These are phyloP conservation scores for Myopa tessellatipennis DNA, from an alignment of 2,888 invertebrate genomes.

Conservation along the genomic window DNA sequence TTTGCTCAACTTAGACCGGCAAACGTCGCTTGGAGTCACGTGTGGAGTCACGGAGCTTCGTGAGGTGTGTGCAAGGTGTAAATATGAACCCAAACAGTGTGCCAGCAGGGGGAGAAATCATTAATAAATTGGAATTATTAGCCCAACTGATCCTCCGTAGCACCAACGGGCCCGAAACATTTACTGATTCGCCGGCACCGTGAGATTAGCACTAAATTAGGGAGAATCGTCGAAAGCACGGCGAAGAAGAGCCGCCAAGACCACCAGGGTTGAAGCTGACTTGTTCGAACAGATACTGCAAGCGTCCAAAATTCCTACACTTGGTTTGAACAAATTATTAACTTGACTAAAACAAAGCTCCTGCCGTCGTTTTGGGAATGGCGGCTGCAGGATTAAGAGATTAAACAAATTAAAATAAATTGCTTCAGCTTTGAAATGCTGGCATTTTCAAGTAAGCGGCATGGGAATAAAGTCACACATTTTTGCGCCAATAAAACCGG, in stretches of 20 bases:
- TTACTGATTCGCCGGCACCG: slow-evolving; percentile 13
- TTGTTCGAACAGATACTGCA: slow-evolving; percentile 26
- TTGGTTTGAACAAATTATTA: slow-evolving; percentile 30
- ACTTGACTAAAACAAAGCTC: slow-evolving; percentile 26
- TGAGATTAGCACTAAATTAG: slow-evolving; percentile 41
- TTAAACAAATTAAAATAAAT: slow-evolving; percentile 64
- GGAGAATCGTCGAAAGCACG: slow-evolving; percentile 13
- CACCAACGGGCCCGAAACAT: slow-evolving; percentile 2
- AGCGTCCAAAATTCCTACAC: slow-evolving; percentile 10
- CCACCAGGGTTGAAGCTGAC: slow-evolving; percentile 48
- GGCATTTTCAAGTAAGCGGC: slow-evolving; percentile 20
- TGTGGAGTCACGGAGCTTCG: not conserved
- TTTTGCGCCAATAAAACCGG: slow-evolving; percentile 1
- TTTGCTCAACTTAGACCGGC: not conserved
- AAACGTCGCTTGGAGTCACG: not conserved
- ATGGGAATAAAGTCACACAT: slow-evolving; percentile 6
- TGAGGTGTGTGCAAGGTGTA: slow-evolving; percentile 44
- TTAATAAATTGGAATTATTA: slow-evolving; percentile 44
- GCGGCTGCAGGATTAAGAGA: slow-evolving; percentile 57
- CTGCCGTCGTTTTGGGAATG: not conserved
- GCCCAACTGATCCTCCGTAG: slow-evolving; percentile 29
- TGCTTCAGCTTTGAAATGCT: slow-evolving; percentile 55
- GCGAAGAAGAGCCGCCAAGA: slow-evolving; percentile 42
- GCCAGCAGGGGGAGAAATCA: slow-evolving; percentile 37
- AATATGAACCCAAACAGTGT: slow-evolving; percentile 34